Evolutionary conservation across 2,797 vertebrate species (phyloP).

Genomic region (Heterohyrax brucei): DNA sequence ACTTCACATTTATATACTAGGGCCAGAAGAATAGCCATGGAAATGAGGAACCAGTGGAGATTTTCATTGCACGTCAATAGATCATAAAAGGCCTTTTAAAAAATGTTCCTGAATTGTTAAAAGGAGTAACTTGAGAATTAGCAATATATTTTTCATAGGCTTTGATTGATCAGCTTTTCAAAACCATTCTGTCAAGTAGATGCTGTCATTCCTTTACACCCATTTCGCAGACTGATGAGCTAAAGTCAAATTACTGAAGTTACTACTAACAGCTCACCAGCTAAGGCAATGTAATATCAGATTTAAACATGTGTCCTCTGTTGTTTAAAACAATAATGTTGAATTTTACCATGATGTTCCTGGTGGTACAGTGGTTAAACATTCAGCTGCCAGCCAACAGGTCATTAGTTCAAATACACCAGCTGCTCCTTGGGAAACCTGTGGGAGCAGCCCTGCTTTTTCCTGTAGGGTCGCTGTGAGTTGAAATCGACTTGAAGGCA

Average conservation of each 20-base stretch:
- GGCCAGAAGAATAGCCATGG: not conserved
- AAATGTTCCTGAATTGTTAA: not conserved
- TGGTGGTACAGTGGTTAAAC: not conserved
- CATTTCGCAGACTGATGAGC: not conserved
- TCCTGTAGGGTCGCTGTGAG: too few species aligned
- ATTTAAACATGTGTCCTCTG: not conserved
- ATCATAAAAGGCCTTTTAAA: not conserved
- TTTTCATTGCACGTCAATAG: not conserved
- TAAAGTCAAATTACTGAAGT: not conserved
- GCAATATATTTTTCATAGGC: not conserved
- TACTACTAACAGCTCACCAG: not conserved
- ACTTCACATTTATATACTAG: not conserved
- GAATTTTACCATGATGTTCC: constrained; percentile 6
- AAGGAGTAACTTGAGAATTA: not conserved
- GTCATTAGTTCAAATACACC: too few species aligned
- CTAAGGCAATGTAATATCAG: not conserved
- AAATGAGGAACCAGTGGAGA: not conserved
- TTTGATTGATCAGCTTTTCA: constrained; percentile 26
- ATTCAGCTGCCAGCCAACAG: too few species aligned
- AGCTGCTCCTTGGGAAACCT: too few species aligned
- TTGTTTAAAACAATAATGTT: constrained; percentile 42
- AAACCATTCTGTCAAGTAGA: not conserved
- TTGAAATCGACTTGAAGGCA: too few species aligned
- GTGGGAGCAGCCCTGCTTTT: too few species aligned
- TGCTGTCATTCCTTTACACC: not conserved